Percentiles rank a stretch among this genome's conserved stretches.
phyloP scores from a whole-genome alignment of 2,113 vertebrate genomes.

The Alethe diademata region DNA sequence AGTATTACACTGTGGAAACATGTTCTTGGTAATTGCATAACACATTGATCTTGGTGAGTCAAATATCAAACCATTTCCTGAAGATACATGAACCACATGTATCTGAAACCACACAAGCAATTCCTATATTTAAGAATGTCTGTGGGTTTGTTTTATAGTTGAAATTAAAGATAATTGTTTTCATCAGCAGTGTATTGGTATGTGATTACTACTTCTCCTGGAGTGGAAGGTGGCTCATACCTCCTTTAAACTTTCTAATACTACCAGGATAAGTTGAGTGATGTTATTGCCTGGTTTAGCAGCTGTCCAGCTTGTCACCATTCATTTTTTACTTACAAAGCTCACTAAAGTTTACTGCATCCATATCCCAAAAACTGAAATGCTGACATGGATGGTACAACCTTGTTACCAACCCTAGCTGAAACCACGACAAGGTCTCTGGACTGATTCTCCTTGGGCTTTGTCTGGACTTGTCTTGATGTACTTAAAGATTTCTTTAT shows the following conservation, averaged over 20 bases:
- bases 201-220: background rate
- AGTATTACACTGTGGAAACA: background rate
- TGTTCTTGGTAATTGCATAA: background rate
- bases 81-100: background rate
- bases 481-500: background rate
- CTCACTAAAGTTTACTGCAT: background rate
- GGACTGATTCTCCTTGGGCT: background rate
- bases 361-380: background rate
- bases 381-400: background rate
- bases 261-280: background rate
- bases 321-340: background rate
- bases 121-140: background rate
- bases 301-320: background rate
- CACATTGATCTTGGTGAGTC: background rate
- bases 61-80: background rate
- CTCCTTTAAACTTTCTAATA: background rate
- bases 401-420: background rate
- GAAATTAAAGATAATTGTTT: background rate
- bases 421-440: background rate
- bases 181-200: background rate
- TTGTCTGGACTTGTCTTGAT: background rate
- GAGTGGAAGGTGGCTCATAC: accelerated
- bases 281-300: background rate
- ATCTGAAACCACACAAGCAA: background rate
- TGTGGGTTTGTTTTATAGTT: background rate